These are phyloP conservation scores for Prunella fulvescens DNA, from an alignment of 2,113 vertebrate genomes.

Conservation along the genomic window DNA sequence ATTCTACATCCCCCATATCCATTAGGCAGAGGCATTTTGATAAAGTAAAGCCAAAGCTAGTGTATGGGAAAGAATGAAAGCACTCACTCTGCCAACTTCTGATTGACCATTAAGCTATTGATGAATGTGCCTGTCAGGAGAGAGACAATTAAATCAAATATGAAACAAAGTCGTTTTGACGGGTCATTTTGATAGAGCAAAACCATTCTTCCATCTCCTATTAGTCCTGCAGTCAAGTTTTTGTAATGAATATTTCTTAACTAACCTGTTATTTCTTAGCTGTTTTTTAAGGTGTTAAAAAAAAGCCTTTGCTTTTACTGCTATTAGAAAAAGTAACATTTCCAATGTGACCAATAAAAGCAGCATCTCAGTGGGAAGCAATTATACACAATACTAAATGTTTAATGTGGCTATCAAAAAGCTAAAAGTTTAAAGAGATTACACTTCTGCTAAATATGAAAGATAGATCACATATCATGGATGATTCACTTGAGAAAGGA, in stretches of 20 bases:
- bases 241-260: constrained; percentile 79
- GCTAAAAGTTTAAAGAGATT: constrained; percentile 51
- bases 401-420: constrained; percentile 40
- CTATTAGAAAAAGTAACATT: constrained; percentile 9
- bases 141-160: constrained; percentile 99
- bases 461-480: neutral
- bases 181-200: constrained; percentile 94
- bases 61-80: constrained; percentile 95
- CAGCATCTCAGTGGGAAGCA: constrained; percentile 47
- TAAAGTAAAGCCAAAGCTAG: constrained; percentile 90
- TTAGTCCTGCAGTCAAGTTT: constrained; percentile 88
- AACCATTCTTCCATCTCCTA: constrained; percentile 90
- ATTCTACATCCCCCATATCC: constrained; percentile 78
- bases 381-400: constrained; percentile 32
- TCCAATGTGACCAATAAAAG: constrained; percentile 25
- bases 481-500: constrained; percentile 30
- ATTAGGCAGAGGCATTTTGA: constrained; percentile 98
- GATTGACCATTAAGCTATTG: constrained; percentile 99
- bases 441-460: constrained; percentile 51
- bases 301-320: constrained; percentile 35
- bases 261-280: constrained; percentile 72
- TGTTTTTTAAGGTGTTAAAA: constrained; percentile 58
- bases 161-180: constrained; percentile 99
- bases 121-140: constrained; percentile 99
- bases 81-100: constrained; percentile 94